Evolutionary conservation across 2,797 vertebrate genomes (phyloP).

Genomic region (Cirrhinus mrigala): DNA sequence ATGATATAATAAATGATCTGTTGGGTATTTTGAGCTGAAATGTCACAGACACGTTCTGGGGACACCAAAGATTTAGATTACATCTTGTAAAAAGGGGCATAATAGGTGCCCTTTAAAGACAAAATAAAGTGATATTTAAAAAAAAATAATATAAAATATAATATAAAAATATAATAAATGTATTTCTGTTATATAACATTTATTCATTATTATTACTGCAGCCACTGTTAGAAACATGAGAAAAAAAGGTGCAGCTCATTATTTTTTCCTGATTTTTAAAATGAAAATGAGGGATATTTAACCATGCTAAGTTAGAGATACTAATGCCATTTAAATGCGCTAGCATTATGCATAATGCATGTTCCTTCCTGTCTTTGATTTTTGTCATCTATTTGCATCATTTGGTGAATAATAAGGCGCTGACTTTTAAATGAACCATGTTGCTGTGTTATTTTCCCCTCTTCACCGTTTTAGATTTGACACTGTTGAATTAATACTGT

Average conservation of each 20-base stretch:
- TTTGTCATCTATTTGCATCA: constrained; percentile 43
- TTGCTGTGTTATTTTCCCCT: constrained; percentile 37
- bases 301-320: constrained; percentile 30
- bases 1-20: too few species aligned
- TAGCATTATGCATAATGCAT: constrained; percentile 46
- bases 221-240: background rate
- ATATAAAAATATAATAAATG: too few species aligned
- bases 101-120: too few species aligned
- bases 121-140: too few species aligned
- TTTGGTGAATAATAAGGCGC: constrained; percentile 36
- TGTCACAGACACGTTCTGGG: too few species aligned
- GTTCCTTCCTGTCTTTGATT: constrained; percentile 26
- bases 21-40: too few species aligned
- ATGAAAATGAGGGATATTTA: constrained; percentile 38
- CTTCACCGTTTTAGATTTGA: constrained; percentile 46
- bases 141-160: too few species aligned
- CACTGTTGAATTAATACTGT: constrained; percentile 45
- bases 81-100: too few species aligned
- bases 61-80: too few species aligned
- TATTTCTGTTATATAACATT: too few species aligned
- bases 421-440: constrained; percentile 43
- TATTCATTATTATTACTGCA: background rate
- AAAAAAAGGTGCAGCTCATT: background rate
- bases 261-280: background rate
- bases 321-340: constrained; percentile 34